These are phyloP conservation scores for Echeneis naucrates DNA, from an alignment of 2,797 vertebrate species.

Conservation along the genomic window DNA sequence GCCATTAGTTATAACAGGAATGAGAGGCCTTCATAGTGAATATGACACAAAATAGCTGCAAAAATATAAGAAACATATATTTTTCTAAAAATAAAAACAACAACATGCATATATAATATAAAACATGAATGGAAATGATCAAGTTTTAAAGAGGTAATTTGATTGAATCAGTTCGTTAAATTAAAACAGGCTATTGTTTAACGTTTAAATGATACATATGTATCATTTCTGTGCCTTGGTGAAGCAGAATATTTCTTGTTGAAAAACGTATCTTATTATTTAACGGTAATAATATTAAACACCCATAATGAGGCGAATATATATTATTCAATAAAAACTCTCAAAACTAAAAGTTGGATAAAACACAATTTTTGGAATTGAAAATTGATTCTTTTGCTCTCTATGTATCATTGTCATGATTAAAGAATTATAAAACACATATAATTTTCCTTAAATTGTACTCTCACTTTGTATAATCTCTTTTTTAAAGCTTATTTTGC, in stretches of 20 bases:
- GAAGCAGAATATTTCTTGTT: background rate
- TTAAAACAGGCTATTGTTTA: conserved; percentile 9
- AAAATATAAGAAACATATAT: conserved; percentile 13
- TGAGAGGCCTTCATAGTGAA: background rate
- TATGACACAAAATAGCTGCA: conserved; percentile 12
- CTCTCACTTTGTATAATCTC: conserved; percentile 33
- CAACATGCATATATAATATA: too few species aligned
- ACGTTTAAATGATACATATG: conserved; percentile 5
- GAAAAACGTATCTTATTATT: conserved; percentile 4
- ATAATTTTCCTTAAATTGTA: conserved; percentile 25
- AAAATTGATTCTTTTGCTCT: conserved; percentile 1
- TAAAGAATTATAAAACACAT: too few species aligned
- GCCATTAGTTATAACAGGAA: conserved; percentile 1
- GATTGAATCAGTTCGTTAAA: background rate
- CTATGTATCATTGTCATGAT: background rate
- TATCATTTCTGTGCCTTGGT: background rate
- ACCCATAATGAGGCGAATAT: background rate
- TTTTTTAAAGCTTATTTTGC: conserved; percentile 49
- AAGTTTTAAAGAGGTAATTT: background rate
- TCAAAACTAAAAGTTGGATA: background rate
- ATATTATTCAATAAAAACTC: background rate
- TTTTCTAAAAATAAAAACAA: conserved; percentile 26
- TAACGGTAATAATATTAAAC: conserved; percentile 20
- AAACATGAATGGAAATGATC: background rate
- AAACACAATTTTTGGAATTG: background rate